These are phyloP conservation scores for Diloba caeruleocephala DNA, from an alignment of 2,888 invertebrate genomes.

Conservation along the genomic window DNA sequence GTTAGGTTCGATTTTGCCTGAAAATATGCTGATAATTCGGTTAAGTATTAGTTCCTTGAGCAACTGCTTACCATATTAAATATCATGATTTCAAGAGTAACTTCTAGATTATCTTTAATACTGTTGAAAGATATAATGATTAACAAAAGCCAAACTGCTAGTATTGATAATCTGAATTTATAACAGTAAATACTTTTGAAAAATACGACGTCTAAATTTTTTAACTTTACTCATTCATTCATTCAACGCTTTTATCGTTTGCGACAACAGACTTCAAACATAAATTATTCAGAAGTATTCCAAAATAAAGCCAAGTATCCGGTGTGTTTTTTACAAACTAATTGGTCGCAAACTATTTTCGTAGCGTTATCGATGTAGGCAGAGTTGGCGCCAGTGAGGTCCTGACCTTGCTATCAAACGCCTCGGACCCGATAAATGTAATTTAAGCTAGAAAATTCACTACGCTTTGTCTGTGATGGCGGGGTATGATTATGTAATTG, in stretches of 20 bases:
- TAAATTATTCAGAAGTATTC: slow-evolving; percentile 35
- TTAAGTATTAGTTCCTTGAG: no score
- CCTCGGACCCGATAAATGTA: slow-evolving; percentile 57
- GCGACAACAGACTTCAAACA: slow-evolving; percentile 20
- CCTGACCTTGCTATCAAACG: slow-evolving; percentile 60
- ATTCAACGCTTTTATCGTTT: slow-evolving; percentile 33
- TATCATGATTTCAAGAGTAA: no score
- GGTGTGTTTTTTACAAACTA: slow-evolving; percentile 53
- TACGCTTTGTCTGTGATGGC: slow-evolving; percentile 46
- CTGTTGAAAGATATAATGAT: no score
- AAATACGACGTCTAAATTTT: no score
- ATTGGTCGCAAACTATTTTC: slow-evolving; percentile 54
- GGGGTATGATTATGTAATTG: slow-evolving; percentile 43
- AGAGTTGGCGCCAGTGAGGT: slow-evolving; percentile 68
- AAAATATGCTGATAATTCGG: no score
- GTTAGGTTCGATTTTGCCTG: no score
- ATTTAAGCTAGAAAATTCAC: slow-evolving; percentile 54
- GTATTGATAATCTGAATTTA: no score
- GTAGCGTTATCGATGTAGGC: slow-evolving; percentile 55
- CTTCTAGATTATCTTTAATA: no score
- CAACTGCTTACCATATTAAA: no score
- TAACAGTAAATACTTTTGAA: no score
- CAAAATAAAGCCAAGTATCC: slow-evolving; percentile 53
- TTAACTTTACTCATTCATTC: no score
- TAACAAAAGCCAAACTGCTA: no score